phyloP scores from a whole-genome alignment of 2,113 vertebrate species.

The Brachyhypopomus occidentalis region DNA sequence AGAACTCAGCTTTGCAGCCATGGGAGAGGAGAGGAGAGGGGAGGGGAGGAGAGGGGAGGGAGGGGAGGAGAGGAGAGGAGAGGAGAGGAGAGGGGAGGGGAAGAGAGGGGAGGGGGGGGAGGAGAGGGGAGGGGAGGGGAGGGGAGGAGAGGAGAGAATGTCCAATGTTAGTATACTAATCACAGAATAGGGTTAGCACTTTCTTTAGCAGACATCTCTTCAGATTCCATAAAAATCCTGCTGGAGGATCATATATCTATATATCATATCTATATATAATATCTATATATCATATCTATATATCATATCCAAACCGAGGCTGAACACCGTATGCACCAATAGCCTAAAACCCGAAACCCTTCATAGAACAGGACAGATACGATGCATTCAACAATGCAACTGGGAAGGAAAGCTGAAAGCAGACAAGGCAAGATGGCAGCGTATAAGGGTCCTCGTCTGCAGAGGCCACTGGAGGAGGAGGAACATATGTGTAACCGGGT shows the following conservation, averaged over 20 bases:
- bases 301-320: slow-evolving; percentile 10
- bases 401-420: slow-evolving; percentile 6
- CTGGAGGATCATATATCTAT: background rate
- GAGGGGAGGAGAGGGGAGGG: background rate
- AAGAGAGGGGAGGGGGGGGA: too few relatives aligned
- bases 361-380: slow-evolving; percentile 15
- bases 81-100: too few relatives aligned
- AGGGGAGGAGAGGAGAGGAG: too few relatives aligned
- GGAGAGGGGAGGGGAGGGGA: too few relatives aligned
- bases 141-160: background rate
- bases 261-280: too few relatives aligned
- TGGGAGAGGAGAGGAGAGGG: background rate
- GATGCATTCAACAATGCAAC: background rate
- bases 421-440: background rate
- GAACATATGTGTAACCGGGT: background rate
- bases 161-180: slow-evolving; percentile 10
- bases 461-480: background rate
- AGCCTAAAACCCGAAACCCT: slow-evolving; percentile 40
- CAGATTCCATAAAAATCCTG: slow-evolving; percentile 36
- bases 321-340: slow-evolving; percentile 31
- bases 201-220: slow-evolving; percentile 27
- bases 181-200: slow-evolving; percentile 28
- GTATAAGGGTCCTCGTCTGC: background rate
- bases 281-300: too few relatives aligned
- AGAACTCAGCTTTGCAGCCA: too few relatives aligned